Evolutionary conservation across 1,140 invertebrate genomes (phyloP).

Genomic region (Papilio xuthus): DNA sequence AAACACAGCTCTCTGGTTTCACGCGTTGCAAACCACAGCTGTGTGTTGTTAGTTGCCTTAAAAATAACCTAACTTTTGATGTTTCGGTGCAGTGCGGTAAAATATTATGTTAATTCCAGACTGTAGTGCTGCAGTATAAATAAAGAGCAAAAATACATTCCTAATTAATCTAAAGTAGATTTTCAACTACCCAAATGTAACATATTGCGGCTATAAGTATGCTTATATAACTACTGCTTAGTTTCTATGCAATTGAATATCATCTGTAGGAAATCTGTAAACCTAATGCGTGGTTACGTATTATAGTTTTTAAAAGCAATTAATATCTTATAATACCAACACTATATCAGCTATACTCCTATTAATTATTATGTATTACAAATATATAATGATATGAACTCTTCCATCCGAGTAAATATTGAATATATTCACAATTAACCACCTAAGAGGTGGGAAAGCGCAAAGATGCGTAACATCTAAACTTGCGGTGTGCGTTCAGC

Average conservation of each 20-base stretch:
- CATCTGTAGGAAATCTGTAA: no score
- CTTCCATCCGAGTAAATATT: constrained; percentile 29
- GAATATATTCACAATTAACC: constrained; percentile 25
- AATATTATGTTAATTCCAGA: constrained; percentile 11
- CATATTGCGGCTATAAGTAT: not conserved
- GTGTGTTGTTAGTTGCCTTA: constrained; percentile 28
- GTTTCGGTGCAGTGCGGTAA: constrained; percentile 37
- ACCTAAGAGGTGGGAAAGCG: constrained; percentile 33
- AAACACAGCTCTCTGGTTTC: constrained; percentile 38
- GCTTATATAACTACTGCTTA: no score
- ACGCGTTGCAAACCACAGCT: constrained; percentile 28
- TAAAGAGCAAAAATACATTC: not conserved
- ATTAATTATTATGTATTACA: not conserved
- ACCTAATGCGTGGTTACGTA: no score
- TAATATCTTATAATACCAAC: no score
- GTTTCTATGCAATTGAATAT: no score
- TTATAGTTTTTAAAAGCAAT: no score
- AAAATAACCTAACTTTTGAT: constrained; percentile 34
- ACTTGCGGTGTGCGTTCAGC: constrained; percentile 29
- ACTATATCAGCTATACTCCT: no score
- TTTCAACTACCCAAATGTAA: not conserved
- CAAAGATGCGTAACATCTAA: constrained; percentile 34
- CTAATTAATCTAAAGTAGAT: not conserved
- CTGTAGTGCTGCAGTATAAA: not conserved
- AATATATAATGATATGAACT: constrained; percentile 3